Conservation (phyloP, 2,888 invertebrate species). For the Eumerus sabulonum region DNA sequence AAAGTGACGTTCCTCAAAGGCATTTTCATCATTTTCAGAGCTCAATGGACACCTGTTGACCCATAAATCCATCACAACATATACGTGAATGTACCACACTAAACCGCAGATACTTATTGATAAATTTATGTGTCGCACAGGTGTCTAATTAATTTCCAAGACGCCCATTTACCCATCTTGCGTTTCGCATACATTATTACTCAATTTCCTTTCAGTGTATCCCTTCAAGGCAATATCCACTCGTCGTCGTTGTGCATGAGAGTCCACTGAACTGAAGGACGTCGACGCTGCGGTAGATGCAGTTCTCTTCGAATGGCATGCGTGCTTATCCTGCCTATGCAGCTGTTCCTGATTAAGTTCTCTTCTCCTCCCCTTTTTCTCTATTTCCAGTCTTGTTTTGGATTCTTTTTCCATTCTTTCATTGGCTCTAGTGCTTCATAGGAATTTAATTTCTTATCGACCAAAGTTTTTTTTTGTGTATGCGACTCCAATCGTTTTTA, state of each 20-base stretch:
- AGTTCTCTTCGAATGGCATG: slow-evolving; percentile 20
- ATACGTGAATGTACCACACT: no score
- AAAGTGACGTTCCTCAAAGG: no score
- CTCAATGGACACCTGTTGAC: no score
- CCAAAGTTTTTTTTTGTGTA: slow-evolving; percentile 29
- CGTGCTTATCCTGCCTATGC: slow-evolving; percentile 38
- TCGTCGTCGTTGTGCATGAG: no score
- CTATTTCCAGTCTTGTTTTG: no score
- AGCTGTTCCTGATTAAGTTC: slow-evolving; percentile 53
- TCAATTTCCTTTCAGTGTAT: slow-evolving; percentile 41
- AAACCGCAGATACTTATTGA: slow-evolving; percentile 7
- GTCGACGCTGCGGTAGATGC: no score
- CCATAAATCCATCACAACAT: no score
- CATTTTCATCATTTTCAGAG: no score
- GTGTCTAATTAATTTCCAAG: slow-evolving; percentile 58
- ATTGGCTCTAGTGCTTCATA: no score
- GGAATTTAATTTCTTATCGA: slow-evolving; percentile 53
- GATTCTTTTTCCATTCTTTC: slow-evolving; percentile 1
- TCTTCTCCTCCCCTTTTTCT: slow-evolving; percentile 5
- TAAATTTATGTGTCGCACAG: slow-evolving; percentile 57
- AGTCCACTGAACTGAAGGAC: no score
- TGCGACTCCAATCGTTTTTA: slow-evolving; percentile 16
- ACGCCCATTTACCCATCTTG: slow-evolving; percentile 48
- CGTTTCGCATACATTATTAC: slow-evolving; percentile 60
- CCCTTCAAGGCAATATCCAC: no score